A percentile compares a stretch with the other conserved stretches of the same genome.
These are phyloP conservation scores for Hydraecia micacea DNA, from an alignment of 2,888 invertebrate genomes.

Conservation along the genomic window DNA sequence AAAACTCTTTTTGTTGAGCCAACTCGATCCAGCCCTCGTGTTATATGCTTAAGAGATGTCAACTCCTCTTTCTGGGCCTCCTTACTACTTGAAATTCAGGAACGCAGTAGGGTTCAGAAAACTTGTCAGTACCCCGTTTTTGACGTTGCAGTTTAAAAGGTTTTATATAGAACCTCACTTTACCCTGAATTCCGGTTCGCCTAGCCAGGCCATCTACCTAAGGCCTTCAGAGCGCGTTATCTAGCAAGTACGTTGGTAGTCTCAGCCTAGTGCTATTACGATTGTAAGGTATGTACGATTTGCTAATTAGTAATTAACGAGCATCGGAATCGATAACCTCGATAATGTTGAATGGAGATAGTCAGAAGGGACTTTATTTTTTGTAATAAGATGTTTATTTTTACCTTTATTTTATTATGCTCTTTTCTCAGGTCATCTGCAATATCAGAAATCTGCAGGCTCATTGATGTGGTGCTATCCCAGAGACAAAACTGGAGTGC, in stretches of 20 bases:
- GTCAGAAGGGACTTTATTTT: conserved; percentile 3
- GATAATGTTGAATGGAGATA: conserved; percentile 19
- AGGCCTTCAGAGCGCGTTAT: conserved; percentile 17
- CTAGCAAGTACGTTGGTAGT: conserved; percentile 11
- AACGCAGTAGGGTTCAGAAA: not conserved
- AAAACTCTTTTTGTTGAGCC: not conserved
- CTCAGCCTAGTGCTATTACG: conserved; percentile 11
- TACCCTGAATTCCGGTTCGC: not conserved
- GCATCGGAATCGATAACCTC: conserved; percentile 23
- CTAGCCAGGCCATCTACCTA: not conserved
- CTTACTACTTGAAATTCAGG: not conserved
- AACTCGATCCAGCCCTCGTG: not conserved
- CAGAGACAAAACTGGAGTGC: not conserved
- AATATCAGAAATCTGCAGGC: not conserved
- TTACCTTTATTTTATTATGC: not conserved
- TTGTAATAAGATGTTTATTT: not conserved
- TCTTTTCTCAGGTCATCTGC: not conserved
- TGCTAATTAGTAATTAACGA: conserved; percentile 47
- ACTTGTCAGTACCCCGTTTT: not conserved
- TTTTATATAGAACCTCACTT: not conserved
- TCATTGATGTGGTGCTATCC: not conserved
- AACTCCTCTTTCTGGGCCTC: not conserved
- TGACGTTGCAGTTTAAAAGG: not conserved
- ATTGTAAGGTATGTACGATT: conserved; percentile 45
- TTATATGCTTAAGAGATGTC: not conserved